These are phyloP conservation scores for Cynopterus sphinx DNA, from an alignment of 2,797 vertebrate genomes.

Conservation along the genomic window DNA sequence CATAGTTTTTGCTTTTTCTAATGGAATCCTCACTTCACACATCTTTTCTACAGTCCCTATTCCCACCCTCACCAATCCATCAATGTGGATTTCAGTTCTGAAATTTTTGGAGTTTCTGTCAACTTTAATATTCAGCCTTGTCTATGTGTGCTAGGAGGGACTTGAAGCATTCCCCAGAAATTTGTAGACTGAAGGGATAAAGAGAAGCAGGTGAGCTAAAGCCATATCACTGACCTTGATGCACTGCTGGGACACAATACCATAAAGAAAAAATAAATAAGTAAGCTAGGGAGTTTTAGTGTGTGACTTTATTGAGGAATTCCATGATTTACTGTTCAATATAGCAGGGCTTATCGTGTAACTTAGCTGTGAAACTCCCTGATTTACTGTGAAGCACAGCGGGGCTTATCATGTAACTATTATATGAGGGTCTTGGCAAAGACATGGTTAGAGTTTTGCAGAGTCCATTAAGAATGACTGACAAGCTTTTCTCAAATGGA, in stretches of 20 bases:
- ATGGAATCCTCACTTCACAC: background rate
- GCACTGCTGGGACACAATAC: constrained; percentile 54
- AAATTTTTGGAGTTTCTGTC: background rate
- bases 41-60: background rate
- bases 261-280: constrained; percentile 77
- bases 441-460: constrained; percentile 77
- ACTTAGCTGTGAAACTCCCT: constrained; percentile 74
- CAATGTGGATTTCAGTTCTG: background rate
- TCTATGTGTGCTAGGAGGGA: background rate
- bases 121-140: background rate
- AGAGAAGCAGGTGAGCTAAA: constrained; percentile 43
- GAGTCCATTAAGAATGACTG: constrained; percentile 81
- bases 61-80: background rate
- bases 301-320: constrained; percentile 78
- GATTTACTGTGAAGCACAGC: constrained; percentile 80
- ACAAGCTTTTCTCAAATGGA: constrained; percentile 79
- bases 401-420: constrained; percentile 79
- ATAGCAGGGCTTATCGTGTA: constrained; percentile 79
- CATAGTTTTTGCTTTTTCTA: background rate
- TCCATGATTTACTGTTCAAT: constrained; percentile 81
- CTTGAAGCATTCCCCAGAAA: background rate
- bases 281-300: constrained; percentile 67
- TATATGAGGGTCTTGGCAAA: constrained; percentile 76
- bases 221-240: constrained; percentile 61
- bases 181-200: background rate